Evolutionary conservation across 2,888 invertebrate genomes (phyloP), one percentile per base, ranked within the genome.

Genomic region (Catocala nupta): DNA sequence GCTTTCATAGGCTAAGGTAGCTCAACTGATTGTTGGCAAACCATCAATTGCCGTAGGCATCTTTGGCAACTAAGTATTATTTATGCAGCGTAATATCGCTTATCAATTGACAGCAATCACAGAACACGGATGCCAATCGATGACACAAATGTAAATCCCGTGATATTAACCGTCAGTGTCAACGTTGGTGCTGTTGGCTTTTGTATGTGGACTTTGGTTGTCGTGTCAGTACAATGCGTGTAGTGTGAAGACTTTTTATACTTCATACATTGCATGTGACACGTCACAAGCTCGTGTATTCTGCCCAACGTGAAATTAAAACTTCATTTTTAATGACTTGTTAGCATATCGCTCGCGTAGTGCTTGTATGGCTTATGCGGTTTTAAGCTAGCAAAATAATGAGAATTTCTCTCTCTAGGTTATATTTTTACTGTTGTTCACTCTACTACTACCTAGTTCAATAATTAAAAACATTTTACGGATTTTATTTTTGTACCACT

Each of bases 261-360:
- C 25, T 25, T 25, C 25, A 25, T 3, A 6, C 63, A 61, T 74
- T 44, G 71, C 73, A 81, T 82, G 77, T 80, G 81, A 72, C 82
- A 80, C 81, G 76, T 70, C 65, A 71, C 72, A 56, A 63, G 59
- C 53, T 36, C 54, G 73, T 53, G 44, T 60, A 47, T 59, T 65
- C 62, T 52, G 67, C 81, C 74, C 81, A 55, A 75, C 81, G 83
- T 81, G 84, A 88, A 90, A 90, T 90, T 89, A 88, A 89, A 90
- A 85, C 85, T 91, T 86, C 88, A 92, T 91, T 88, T 91, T 91
- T 91, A 91, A 90, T 90, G 88, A 90, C 82, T 83, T 88, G 88
- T 86, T 87, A 84, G 84, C 84, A 87, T 87, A 87, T 81, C 81
- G 79, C 76, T 69, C 75, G 64, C 73, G 73, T 56, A 68, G 63